These are phyloP conservation scores for Vespertilio murinus DNA, from an alignment of 2,797 vertebrate genomes.

Conservation along the genomic window DNA sequence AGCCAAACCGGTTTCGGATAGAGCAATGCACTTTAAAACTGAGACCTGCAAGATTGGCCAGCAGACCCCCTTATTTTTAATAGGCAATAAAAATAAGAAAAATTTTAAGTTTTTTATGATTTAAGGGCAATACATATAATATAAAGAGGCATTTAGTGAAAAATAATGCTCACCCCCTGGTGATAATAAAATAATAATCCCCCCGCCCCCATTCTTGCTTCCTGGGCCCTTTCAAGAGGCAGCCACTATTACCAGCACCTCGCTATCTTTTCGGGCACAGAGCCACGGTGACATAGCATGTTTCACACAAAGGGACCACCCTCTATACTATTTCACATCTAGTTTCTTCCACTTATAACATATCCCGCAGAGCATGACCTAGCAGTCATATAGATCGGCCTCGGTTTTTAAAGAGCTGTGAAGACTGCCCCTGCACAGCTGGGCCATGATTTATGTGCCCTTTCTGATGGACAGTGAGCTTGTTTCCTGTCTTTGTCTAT, in stretches of 20 bases:
- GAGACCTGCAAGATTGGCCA: not conserved
- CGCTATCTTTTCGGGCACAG: not conserved
- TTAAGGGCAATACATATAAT: not conserved
- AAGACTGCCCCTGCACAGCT: not conserved
- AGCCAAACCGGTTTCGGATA: too few relatives aligned
- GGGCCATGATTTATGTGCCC: not conserved
- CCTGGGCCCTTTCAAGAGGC: not conserved
- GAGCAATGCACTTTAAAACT: not conserved
- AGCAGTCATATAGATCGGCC: not conserved
- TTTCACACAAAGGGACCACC: not conserved
- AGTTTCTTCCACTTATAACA: not conserved
- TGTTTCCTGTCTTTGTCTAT: not conserved
- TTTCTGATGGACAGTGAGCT: not conserved
- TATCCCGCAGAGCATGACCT: not conserved
- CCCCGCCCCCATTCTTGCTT: not conserved
- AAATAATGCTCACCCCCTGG: not conserved
- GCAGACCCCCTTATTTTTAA: not conserved
- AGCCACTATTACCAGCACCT: not conserved
- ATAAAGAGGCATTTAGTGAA: not conserved
- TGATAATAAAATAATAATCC: too few relatives aligned
- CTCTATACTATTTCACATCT: not conserved
- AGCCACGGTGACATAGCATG: not conserved
- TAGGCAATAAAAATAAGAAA: not conserved
- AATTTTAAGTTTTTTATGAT: not conserved
- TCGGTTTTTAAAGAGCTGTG: not conserved